Conservation (phyloP, 2,888 invertebrate species). For the Eilema griseolum region DNA sequence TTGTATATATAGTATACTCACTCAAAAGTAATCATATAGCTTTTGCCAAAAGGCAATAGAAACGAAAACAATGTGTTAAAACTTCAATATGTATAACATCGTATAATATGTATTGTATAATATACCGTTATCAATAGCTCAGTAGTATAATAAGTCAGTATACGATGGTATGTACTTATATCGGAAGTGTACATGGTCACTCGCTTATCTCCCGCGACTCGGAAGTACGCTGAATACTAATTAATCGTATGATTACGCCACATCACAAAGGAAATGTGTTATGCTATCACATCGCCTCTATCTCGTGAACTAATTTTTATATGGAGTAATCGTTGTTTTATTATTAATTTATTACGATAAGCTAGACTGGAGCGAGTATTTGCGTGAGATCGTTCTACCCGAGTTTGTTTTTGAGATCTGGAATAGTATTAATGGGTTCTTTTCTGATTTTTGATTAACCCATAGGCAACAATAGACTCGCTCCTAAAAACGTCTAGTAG, state of each 20-base stretch:
- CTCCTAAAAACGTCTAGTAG: neutral
- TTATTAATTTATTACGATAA: neutral
- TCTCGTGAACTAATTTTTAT: slow-evolving; percentile 7
- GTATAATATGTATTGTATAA: neutral
- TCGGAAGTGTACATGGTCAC: slow-evolving; percentile 41
- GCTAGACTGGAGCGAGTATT: neutral
- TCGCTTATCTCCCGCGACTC: slow-evolving; percentile 16
- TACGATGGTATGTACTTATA: too few species aligned
- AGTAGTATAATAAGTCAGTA: neutral
- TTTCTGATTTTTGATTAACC: too few species aligned
- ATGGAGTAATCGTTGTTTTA: neutral
- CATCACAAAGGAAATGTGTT: slow-evolving; percentile 14
- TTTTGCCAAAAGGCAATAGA: too few species aligned
- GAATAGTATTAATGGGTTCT: too few species aligned
- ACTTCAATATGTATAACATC: too few species aligned
- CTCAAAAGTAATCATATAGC: too few species aligned
- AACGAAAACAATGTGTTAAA: too few species aligned
- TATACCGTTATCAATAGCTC: slow-evolving; percentile 11
- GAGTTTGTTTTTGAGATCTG: neutral
- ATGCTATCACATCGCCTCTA: neutral
- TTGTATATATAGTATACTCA: too few species aligned
- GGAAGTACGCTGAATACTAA: slow-evolving; percentile 8
- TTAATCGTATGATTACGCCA: slow-evolving; percentile 7
- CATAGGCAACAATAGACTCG: neutral
- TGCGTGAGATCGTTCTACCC: neutral